Base-by-base conservation (phyloP, 1,140 invertebrate genomes). In the Eubasilissa regina region DNA sequence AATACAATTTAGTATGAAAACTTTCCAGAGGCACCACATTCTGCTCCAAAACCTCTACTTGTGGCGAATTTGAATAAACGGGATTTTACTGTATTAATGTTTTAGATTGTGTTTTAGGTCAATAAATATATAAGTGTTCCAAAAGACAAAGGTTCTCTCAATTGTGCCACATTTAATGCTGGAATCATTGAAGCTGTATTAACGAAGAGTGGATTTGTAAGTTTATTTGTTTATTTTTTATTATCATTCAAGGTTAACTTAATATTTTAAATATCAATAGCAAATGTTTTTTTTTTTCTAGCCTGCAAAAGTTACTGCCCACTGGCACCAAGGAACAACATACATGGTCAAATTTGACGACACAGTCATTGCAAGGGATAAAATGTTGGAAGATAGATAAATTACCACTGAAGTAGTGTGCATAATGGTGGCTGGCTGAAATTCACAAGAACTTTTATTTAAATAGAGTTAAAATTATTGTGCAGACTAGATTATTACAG, bases 321-420 rank as follows among this genome's bases (percentile, higher is more conserved):
- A 99, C 88, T 99, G 97, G 97, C 98, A 99, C 87, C 98, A 99
- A 89, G 98, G 98, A 79, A 99, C 98, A 17, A 99, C 98, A 0
- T 99, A 99, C 85, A 98, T 99, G 95, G 97, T 99, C 15, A 97
- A 99, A 88, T 99, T 99, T 90, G 97, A 99, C 84, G 97, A 99
- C 85, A 92, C 94, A 77, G 97, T 99, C 53, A 96, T 99, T 79
- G 90, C 93, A 0, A 91, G 98, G 85, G 98, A 99, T 85, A 99
- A 98, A 87, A 94, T 96, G 84, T 88, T 98, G 60, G 97, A 98
- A 89, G 96, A 97, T 74, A 92, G 77, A 78, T 78, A 78, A 70
- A 70, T 19, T 62, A 21, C 19, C 25, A 25, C 1, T 4, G 19
- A 21, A 62, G 4, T 25, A 0, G 19, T 35, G 17, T 7, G 19